Percentiles rank a stretch among this genome's conserved stretches.
Conservation (phyloP, 92 coral and sea anemone genomes). For the Zoanthus sociatus region DNA sequence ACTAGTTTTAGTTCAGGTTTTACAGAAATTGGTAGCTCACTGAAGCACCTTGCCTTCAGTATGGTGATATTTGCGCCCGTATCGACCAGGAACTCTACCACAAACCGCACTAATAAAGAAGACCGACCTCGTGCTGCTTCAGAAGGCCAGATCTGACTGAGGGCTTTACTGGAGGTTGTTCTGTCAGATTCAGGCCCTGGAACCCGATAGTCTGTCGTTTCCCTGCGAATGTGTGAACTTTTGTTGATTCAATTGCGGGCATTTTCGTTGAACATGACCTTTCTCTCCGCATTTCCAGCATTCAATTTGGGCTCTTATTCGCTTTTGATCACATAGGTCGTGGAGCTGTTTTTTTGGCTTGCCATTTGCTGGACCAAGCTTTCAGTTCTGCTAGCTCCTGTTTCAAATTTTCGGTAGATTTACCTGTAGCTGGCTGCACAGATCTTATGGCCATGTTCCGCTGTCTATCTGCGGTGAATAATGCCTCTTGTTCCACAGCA, state of each 20-base stretch:
- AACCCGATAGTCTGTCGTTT: not conserved
- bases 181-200: not conserved
- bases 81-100: constrained; percentile 53
- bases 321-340: not conserved
- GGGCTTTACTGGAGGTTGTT: not conserved
- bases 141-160: too few relatives aligned
- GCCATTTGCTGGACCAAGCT: not conserved
- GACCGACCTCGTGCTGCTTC: constrained; percentile 36
- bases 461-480: not conserved
- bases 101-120: constrained; percentile 37
- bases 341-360: too few relatives aligned
- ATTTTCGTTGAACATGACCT: constrained; percentile 40
- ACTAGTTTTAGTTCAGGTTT: constrained; percentile 34
- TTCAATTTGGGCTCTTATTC: not conserved
- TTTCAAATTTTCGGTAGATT: not conserved
- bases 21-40: constrained; percentile 14
- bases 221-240: not conserved
- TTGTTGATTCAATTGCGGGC: constrained; percentile 13
- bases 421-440: not conserved
- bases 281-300: constrained; percentile 55
- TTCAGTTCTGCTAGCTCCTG: not conserved
- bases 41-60: constrained; percentile 51
- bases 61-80: constrained; percentile 64
- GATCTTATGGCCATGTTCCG: not conserved
- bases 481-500: not conserved